Evolutionary conservation across 2,888 invertebrate species (phyloP), one percentile per base, ranked within the genome.

Genomic region (Gandaritis pyraliata): DNA sequence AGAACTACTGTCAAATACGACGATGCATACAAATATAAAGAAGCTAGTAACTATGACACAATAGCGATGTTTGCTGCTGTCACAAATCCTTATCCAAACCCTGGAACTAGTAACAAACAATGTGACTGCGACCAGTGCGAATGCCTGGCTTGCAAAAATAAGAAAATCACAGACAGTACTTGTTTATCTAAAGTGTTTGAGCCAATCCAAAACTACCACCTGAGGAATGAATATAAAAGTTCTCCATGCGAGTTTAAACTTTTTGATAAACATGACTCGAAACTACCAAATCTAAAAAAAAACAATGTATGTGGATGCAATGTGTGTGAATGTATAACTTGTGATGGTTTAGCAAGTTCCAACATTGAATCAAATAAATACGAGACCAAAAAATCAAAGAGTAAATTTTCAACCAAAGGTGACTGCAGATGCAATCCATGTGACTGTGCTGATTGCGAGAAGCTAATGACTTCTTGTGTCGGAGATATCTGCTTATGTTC

Each of bases 41-140:
- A 23, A 18, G 53, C 53, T 2, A 70, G 41, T 36, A 71, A 46
- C 41, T 30, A 64, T 13, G 64, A 77, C 55, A 72, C 74, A 11
- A 70, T 81, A 62, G 71, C 81, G 11, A 80, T 84, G 77, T 78
- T 71, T 59, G 65, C 82, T 39, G 59, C 78, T 39, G 33, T 78
- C 43, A 61, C 74, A 30, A 69, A 69, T 36, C 62, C 56, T 29
- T 76, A 72, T 55, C 56, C 70, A 2, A 73, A 63, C 39, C 55
- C 38, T 16, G 41, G 38, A 41, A 50, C 29, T 16, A 38, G 56
- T 11, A 61, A 51, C 18, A 69, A 72, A 16, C 29, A 53, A 23
- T 77, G 80, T 49, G 60, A 50, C 39, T 85, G 82, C 29, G 65
- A 66, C 13, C 59, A 67, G n/a, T 86, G 85, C 51, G 76, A 83